phyloP scores from a whole-genome alignment of 2,797 vertebrate genomes.

The Pseudomugil tenellus region DNA sequence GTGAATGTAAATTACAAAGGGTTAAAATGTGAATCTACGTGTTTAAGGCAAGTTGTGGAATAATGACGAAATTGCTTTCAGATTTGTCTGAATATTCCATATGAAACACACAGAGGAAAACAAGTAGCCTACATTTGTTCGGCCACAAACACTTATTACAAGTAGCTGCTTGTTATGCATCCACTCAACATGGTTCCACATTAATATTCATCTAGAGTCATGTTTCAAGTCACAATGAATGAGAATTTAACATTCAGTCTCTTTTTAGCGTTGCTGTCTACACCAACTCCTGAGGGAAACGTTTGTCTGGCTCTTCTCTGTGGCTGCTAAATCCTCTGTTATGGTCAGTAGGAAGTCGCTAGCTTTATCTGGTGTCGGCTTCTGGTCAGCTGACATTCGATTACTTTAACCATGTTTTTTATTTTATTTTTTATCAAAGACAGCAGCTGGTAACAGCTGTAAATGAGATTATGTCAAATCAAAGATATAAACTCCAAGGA shows the following conservation, averaged over 20 bases:
- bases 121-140: neutral
- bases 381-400: neutral
- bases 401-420: neutral
- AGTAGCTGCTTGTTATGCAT: slow-evolving; percentile 11
- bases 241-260: slow-evolving; percentile 10
- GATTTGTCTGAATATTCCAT: neutral
- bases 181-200: neutral
- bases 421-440: neutral
- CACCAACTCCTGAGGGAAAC: slow-evolving; percentile 5
- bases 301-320: slow-evolving; percentile 2
- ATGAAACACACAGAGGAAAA: slow-evolving; percentile 4
- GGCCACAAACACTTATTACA: neutral
- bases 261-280: slow-evolving; percentile 13
- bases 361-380: slow-evolving; percentile 12
- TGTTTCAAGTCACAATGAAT: slow-evolving; percentile 21
- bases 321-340: slow-evolving; percentile 2
- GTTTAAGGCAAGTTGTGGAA: neutral
- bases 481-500: neutral
- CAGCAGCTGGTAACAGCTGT: slow-evolving; percentile 7
- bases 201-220: slow-evolving; percentile 15
- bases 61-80: neutral
- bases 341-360: neutral
- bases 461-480: slow-evolving; percentile 4
- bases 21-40: neutral
- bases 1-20: neutral